These are phyloP conservation scores for Ceratina japonica DNA, from an alignment of 1,140 invertebrate species.

Conservation along the genomic window DNA sequence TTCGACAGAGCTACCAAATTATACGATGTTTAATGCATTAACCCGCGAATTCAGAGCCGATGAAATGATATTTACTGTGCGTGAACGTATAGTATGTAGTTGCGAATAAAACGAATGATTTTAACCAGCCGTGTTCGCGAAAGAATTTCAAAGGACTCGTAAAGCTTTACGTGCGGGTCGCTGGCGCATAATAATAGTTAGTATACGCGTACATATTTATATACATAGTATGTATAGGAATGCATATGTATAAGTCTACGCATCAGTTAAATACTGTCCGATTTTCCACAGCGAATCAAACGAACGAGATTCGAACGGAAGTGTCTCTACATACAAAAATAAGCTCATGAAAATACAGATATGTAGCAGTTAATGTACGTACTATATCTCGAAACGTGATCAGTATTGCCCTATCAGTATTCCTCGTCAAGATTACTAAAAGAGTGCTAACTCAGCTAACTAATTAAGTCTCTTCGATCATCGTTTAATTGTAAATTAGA, in stretches of 20 bases:
- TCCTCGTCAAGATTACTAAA: constrained; percentile 49
- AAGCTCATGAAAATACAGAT: constrained; percentile 77
- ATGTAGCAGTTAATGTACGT: constrained; percentile 62
- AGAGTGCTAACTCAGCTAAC: constrained; percentile 20
- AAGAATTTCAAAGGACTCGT: constrained; percentile 27
- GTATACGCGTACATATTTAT: constrained; percentile 21
- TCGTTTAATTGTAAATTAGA: constrained; percentile 32
- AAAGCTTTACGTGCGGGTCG: constrained; percentile 46
- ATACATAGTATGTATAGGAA: constrained; percentile 46
- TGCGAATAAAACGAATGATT: background rate
- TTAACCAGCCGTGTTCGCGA: background rate
- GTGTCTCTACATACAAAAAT: constrained; percentile 68
- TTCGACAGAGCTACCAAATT: no score
- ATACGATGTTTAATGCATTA: no score
- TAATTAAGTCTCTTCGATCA: constrained; percentile 1
- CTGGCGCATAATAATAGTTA: constrained; percentile 44
- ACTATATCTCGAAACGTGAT: constrained; percentile 31
- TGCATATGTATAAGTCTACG: constrained; percentile 35
- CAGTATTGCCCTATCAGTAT: constrained; percentile 43
- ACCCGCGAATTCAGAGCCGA: no score
- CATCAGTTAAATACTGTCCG: constrained; percentile 61
- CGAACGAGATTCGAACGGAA: constrained; percentile 56
- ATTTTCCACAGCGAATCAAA: constrained; percentile 61
- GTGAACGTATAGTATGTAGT: no score
- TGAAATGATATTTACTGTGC: no score